Base-by-base conservation (phyloP, 2,113 vertebrate species). In the Capreolus pygargus region DNA sequence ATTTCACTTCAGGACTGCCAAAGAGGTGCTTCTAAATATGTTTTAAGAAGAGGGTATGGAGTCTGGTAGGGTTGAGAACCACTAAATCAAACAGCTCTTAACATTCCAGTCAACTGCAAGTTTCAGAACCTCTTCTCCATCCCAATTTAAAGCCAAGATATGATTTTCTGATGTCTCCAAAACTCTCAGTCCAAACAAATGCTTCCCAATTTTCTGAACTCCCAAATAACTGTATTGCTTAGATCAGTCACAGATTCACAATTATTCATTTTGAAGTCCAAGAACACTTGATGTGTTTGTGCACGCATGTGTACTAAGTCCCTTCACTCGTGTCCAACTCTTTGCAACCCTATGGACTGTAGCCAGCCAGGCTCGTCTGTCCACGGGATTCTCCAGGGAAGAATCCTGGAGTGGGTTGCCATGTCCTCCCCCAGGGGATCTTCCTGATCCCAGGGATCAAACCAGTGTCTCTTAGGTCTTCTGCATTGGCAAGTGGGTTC, bases 101-200 rank as follows among this genome's bases (percentile, higher is more conserved):
- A 91, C 14, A 21, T 36, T 45, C 57, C 47, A 93, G 82, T 67
- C 55, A 36, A 55, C 30, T 10, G 39, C 28, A 7, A 89, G 47
- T 55, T 15, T 67, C 50, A 85, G 58, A 93, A 82, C 13, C 15
- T 54, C 15, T 78, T 92, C 23, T 16, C 17, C 55, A 89, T 43
- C 15, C 70, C 43, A 92, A 64, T 28, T 1, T 55, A 84, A 95
- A 97, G 85, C n/a, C 27, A 81, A 97, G 95, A 93, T 93, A 13
- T 86, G 39, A 89, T 64, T 94, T 95, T 95, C 84, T 86, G 52
- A 64, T 67, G 11, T n/a, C 70, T 92, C 52, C 16, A 87, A 98
- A 97, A 84, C 17, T 50, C 64, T 94, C 43, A 87, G 78, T 91
- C 5, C 74, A 83, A 94, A 97, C 94, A 70, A 85, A 81, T 7